These are phyloP conservation scores for Thelaira solivaga DNA, from an alignment of 2,888 invertebrate genomes.

Conservation along the genomic window DNA sequence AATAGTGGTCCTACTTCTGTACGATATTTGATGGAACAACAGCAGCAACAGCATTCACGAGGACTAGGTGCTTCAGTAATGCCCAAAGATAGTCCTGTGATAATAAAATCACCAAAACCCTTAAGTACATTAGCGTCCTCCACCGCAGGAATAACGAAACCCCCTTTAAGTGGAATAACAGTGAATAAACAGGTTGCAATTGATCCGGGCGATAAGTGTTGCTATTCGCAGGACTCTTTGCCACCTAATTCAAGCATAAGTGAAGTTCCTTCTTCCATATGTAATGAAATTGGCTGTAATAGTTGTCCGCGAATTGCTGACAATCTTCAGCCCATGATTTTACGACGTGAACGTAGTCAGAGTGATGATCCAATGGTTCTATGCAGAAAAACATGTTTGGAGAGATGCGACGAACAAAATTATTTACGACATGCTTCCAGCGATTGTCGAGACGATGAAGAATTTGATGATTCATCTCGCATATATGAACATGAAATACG, in stretches of 20 bases:
- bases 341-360: slow-evolving; percentile 58
- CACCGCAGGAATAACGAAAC: slow-evolving; percentile 33
- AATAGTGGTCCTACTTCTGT: slow-evolving; percentile 52
- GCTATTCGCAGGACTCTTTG: slow-evolving; percentile 64
- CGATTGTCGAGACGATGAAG: slow-evolving; percentile 66
- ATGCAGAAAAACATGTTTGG: slow-evolving; percentile 45
- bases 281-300: slow-evolving; percentile 63
- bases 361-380: slow-evolving; percentile 54
- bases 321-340: slow-evolving; percentile 54
- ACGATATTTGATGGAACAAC: slow-evolving; percentile 64
- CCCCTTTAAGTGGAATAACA: slow-evolving; percentile 68
- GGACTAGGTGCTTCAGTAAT: slow-evolving; percentile 74
- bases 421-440: slow-evolving; percentile 63
- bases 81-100: slow-evolving; percentile 76
- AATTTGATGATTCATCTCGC: slow-evolving; percentile 50
- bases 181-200: slow-evolving; percentile 77
- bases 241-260: slow-evolving; percentile 30
- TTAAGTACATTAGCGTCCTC: slow-evolving; percentile 51
- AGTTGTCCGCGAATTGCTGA: slow-evolving; percentile 58
- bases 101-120: slow-evolving; percentile 74
- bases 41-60: slow-evolving; percentile 69
- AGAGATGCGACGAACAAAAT: slow-evolving; percentile 61
- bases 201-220: slow-evolving; percentile 75
- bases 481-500: slow-evolving; percentile 53
- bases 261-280: slow-evolving; percentile 59